phyloP scores from a whole-genome alignment of 2,888 invertebrate genomes.

The Agrotis exclamationis region DNA sequence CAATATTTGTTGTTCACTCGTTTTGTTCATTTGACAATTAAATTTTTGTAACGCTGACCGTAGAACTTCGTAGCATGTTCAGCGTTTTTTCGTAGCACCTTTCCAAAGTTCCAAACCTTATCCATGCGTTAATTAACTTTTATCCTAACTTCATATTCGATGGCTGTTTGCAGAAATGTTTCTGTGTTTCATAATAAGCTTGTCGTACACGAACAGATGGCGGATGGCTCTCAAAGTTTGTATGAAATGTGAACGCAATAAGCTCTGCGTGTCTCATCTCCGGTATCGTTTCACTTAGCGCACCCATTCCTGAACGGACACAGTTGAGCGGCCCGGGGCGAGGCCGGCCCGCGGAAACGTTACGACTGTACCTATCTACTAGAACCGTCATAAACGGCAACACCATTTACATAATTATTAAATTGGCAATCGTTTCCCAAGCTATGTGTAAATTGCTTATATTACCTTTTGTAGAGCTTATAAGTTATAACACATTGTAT shows the following conservation, averaged over 20 bases:
- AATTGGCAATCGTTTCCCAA: constrained; percentile 59
- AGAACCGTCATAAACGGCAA: constrained; percentile 63
- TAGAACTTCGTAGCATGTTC: constrained; percentile 3
- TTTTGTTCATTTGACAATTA: constrained; percentile 32
- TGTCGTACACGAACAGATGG: constrained; percentile 47
- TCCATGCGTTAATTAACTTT: background rate
- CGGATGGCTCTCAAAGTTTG: constrained; percentile 63
- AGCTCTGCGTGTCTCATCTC: constrained; percentile 79
- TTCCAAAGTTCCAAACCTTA: background rate
- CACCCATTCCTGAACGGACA: constrained; percentile 78
- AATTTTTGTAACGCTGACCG: constrained; percentile 35
- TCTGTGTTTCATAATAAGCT: constrained; percentile 14
- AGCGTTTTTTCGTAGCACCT: constrained; percentile 26
- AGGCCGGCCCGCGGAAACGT: constrained; percentile 65
- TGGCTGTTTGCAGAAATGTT: background rate
- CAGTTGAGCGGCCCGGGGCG: constrained; percentile 74
- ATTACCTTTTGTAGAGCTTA: constrained; percentile 50
- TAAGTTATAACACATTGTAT: constrained; percentile 33
- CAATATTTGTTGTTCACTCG: constrained; percentile 48
- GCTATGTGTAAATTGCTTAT: constrained; percentile 53
- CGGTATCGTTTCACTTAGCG: constrained; percentile 85
- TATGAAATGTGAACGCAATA: constrained; percentile 74
- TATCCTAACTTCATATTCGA: background rate
- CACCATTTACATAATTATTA: constrained; percentile 64
- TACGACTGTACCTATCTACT: constrained; percentile 60